Conservation (phyloP, 2,113 vertebrate genomes). For the Dromiciops gliroides region DNA sequence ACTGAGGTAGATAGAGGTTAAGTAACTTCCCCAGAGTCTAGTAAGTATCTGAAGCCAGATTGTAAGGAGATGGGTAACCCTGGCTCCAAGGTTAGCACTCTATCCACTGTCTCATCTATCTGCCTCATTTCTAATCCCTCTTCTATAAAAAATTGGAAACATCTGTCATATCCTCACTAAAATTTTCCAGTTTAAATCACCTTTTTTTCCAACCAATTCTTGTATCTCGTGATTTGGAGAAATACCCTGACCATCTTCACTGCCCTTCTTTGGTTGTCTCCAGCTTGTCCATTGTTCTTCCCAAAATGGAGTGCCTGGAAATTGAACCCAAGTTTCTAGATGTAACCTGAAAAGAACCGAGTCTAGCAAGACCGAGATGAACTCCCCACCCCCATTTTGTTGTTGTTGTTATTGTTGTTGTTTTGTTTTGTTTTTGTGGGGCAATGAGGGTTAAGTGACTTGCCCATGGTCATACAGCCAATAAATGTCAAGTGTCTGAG, state of each 20-base stretch:
- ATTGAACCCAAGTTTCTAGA: neutral
- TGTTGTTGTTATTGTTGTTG: no score
- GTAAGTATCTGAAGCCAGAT: neutral
- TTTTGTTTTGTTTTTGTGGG: no score
- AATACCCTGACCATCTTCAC: neutral
- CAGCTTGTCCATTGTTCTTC: neutral
- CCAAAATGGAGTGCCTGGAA: neutral
- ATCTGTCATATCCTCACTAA: neutral
- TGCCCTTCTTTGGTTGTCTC: neutral
- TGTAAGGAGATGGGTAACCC: neutral
- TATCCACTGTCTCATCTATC: no score
- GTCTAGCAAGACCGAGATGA: neutral
- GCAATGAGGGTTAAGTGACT: no score
- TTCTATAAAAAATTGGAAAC: neutral
- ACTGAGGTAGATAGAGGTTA: neutral
- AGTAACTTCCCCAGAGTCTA: neutral
- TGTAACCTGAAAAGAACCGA: neutral
- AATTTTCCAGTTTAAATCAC: neutral
- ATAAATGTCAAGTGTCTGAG: no score
- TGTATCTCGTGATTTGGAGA: neutral
- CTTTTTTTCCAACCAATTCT: neutral
- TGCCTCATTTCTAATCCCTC: no score
- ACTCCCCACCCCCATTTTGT: neutral
- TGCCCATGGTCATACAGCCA: no score
- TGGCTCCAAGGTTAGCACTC: neutral